Percentiles rank a stretch among this genome's conserved stretches.
Evolutionary conservation across 2,888 invertebrate species (phyloP).

Genomic region (Andrena bucephala): DNA sequence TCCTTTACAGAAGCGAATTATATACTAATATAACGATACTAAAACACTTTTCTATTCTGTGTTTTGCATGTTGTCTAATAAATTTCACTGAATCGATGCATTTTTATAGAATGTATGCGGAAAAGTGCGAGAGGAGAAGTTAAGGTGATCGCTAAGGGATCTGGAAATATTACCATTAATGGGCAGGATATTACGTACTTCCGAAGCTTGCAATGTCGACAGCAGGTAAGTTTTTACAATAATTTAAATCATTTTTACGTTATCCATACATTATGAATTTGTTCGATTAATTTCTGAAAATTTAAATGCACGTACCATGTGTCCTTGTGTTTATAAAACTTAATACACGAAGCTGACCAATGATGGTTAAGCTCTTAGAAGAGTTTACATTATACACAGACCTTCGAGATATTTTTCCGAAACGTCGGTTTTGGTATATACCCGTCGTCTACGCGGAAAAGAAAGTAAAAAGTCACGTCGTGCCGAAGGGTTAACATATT

Average conservation of each 20-base stretch:
- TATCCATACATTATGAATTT: not conserved
- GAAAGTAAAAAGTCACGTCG: too few species aligned
- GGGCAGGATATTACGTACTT: slow-evolving; percentile 93
- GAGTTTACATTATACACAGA: too few species aligned
- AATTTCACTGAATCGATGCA: not conserved
- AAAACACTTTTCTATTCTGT: not conserved
- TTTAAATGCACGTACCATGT: too few species aligned
- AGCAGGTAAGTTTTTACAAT: slow-evolving; percentile 88
- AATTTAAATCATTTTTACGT: not conserved
- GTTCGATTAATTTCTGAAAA: too few species aligned
- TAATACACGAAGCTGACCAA: too few species aligned
- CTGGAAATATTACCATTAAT: slow-evolving; percentile 93
- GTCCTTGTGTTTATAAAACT: too few species aligned
- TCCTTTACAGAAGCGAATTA: not conserved
- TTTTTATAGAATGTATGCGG: slow-evolving; percentile 88
- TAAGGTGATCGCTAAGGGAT: slow-evolving; percentile 92
- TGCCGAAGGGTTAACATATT: too few species aligned
- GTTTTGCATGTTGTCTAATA: not conserved
- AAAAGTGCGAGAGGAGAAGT: slow-evolving; percentile 92
- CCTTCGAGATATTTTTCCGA: too few species aligned
- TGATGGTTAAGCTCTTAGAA: too few species aligned
- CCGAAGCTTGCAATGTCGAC: slow-evolving; percentile 88
- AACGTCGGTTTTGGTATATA: too few species aligned
- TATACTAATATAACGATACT: slow-evolving; percentile 7
- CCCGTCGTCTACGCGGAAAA: too few species aligned